These are phyloP conservation scores for Acropora yongei DNA, from an alignment of 64 coral and sea anemone genomes.

Conservation along the genomic window DNA sequence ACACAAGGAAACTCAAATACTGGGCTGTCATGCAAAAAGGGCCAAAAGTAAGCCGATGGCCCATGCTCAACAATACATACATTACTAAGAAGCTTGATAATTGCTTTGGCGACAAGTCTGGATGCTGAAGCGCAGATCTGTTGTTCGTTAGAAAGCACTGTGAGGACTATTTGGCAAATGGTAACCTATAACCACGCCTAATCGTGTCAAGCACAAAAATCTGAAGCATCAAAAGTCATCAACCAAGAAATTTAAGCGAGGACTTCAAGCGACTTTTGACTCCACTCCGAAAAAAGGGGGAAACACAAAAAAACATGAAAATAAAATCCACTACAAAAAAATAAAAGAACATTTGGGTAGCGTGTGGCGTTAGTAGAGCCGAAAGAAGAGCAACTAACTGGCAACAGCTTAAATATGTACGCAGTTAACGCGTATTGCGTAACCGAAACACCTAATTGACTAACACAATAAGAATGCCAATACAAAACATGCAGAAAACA, in stretches of 20 bases:
- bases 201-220: constrained; percentile 60
- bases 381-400: not conserved
- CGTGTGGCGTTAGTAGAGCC: constrained; percentile 24
- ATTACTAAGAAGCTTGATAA: constrained; percentile 1
- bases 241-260: constrained; percentile 20
- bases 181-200: constrained; percentile 16
- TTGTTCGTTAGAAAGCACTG: not conserved
- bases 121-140: not conserved
- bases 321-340: not conserved
- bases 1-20: not conserved
- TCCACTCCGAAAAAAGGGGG: not conserved
- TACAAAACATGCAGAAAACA: constrained; percentile 10
- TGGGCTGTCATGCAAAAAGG: not conserved
- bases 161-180: not conserved
- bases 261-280: constrained; percentile 41
- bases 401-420: too few relatives aligned
- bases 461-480: constrained; percentile 13
- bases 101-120: not conserved
- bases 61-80: not conserved
- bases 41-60: not conserved
- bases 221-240: constrained; percentile 34
- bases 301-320: constrained; percentile 8
- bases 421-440: not conserved
- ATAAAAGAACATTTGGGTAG: constrained; percentile 17
- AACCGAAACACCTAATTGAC: not conserved